These are phyloP conservation scores for Arnoldichthys spilopterus DNA, from an alignment of 2,797 vertebrate species.

Conservation along the genomic window DNA sequence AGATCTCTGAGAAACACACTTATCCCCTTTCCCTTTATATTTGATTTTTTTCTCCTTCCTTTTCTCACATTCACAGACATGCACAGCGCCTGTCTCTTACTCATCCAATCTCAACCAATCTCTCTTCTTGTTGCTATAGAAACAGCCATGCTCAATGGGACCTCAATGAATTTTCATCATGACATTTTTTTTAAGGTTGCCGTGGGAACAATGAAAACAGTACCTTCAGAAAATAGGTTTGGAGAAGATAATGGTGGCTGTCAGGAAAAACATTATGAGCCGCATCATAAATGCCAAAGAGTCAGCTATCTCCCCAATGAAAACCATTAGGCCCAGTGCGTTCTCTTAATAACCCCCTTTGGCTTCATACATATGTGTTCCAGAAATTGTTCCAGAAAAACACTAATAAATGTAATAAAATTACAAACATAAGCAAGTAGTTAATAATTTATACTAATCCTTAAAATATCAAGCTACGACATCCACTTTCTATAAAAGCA, in stretches of 20 bases:
- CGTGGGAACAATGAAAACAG: constrained; percentile 62
- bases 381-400: background rate
- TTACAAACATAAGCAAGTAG: background rate
- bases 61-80: constrained; percentile 19
- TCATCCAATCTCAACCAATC: constrained; percentile 47
- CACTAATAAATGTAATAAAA: background rate
- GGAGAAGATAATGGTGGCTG: constrained; percentile 44
- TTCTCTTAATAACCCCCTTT: background rate
- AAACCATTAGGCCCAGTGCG: background rate
- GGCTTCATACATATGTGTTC: background rate
- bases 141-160: constrained; percentile 61
- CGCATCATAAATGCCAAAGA: constrained; percentile 43
- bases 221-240: constrained; percentile 51
- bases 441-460: background rate
- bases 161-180: constrained; percentile 58
- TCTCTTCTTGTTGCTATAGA: constrained; percentile 60
- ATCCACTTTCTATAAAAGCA: background rate
- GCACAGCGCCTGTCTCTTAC: constrained; percentile 45
- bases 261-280: constrained; percentile 38
- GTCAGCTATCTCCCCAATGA: background rate
- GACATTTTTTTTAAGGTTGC: constrained; percentile 55
- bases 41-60: constrained; percentile 16
- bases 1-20: background rate
- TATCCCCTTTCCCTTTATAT: constrained; percentile 21
- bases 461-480: background rate